These are phyloP conservation scores for Eilema caniola DNA, from an alignment of 2,888 invertebrate species.

Conservation along the genomic window DNA sequence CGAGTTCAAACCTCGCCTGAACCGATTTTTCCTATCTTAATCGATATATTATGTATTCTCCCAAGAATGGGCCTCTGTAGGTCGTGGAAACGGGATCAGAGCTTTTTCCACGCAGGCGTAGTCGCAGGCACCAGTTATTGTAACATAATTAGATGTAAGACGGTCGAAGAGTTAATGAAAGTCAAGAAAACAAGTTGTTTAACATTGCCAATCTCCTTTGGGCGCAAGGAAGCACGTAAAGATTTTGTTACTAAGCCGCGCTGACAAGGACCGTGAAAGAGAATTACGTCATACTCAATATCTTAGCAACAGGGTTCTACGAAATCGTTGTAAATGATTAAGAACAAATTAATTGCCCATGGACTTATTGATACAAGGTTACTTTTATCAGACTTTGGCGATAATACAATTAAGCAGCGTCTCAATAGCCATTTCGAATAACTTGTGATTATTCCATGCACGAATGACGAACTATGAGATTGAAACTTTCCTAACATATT, in stretches of 20 bases:
- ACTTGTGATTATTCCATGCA: not conserved
- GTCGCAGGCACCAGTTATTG: not conserved
- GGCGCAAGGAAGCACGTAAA: conserved; percentile 20
- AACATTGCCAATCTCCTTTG: conserved; percentile 23
- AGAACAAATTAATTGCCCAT: conserved; percentile 9
- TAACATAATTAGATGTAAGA: not conserved
- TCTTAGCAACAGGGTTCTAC: conserved; percentile 18
- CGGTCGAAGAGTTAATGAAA: not conserved
- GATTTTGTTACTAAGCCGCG: conserved; percentile 27
- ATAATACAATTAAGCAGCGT: not conserved
- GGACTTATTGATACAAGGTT: conserved; percentile 8
- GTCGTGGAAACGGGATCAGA: too few species aligned
- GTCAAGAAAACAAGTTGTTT: conserved; percentile 7
- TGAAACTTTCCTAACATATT: not conserved
- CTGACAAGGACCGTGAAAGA: conserved; percentile 10
- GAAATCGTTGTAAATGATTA: conserved; percentile 15
- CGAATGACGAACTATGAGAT: too few species aligned
- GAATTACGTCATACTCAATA: conserved; percentile 31
- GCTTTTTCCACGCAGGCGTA: not conserved
- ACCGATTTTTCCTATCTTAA: too few species aligned
- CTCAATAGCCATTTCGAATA: not conserved
- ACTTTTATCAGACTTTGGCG: conserved; percentile 10
- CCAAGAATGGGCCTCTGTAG: too few species aligned
- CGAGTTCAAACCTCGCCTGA: too few species aligned
- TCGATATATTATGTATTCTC: too few species aligned